Evolutionary conservation across 2,113 vertebrate genomes (phyloP), one percentile per base, ranked within the genome.

Genomic region (Tor tambroides): DNA sequence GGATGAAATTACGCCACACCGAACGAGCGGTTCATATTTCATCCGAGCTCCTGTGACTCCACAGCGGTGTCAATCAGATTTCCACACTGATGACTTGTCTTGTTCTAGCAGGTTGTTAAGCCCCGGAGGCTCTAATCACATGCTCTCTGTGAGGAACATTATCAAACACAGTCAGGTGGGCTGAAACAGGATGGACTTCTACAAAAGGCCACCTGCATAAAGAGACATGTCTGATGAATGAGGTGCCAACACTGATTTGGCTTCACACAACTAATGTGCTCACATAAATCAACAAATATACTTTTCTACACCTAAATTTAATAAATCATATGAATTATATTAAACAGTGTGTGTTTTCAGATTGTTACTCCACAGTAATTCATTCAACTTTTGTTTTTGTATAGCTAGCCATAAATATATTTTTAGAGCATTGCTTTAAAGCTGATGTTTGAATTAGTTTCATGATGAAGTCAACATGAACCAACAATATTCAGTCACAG

Each of bases 171-270:
- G 80, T 83, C 26, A 87, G 86, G 81, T 79, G 74, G 49, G 17
- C 41, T 84, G 75, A 49, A 43, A 69, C 49, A 32, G n/a, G 63
- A 79, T 61, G 75, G 49, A 69, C 61, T 67, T 30, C n/a, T 30
- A 82, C 80, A 69, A 83, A 82, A 83, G 80, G 43, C 80, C 63
- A 69, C 63, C 80, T 83, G 80, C 80, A 83, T 83, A n/a, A 83
- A 83, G 5, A 69, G 43, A 51, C n/a, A 28, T 5, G 43, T 14
- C 61, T 83, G 80, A 83, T 69, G 63, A 83, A 83, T 69, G 63
- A 38, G 11, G n/a, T 83, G 79, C 23, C 56, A 28, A 8, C 10
- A 63, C 0, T 81, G 35, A 81, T 81, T 63, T 43, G 56, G 23
- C 38, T 6, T 3, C 41, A 49, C 41, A 30, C 43, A 11, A 30